phyloP scores from a whole-genome alignment of 2,888 invertebrate genomes.

The Hoplodrina ambigua region DNA sequence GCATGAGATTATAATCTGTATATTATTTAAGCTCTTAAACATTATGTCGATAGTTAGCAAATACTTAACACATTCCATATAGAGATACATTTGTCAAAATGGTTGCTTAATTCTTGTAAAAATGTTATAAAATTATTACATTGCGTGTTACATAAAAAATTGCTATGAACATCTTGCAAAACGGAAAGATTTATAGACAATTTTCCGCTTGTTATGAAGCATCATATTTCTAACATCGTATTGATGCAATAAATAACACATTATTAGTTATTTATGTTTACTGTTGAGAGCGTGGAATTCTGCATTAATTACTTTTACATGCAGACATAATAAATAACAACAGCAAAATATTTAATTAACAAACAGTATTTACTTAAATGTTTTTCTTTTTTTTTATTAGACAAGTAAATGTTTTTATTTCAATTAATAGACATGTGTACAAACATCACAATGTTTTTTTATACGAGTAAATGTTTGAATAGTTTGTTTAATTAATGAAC shows the following conservation, averaged over 20 bases:
- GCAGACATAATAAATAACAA: constrained; percentile 24
- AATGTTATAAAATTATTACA: constrained; percentile 49
- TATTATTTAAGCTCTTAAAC: constrained; percentile 53
- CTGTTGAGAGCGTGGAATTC: constrained; percentile 22
- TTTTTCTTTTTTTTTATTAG: not conserved
- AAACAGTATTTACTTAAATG: constrained; percentile 1
- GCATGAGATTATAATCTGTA: constrained; percentile 71
- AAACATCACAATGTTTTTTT: constrained; percentile 5
- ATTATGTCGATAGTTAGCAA: constrained; percentile 56
- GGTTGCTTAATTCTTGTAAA: constrained; percentile 50
- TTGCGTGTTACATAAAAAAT: constrained; percentile 37
- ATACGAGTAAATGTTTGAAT: constrained; percentile 2
- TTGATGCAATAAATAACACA: constrained; percentile 39
- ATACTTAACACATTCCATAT: constrained; percentile 54
- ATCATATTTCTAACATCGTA: constrained; percentile 36
- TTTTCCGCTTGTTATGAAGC: constrained; percentile 43
- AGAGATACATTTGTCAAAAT: constrained; percentile 57
- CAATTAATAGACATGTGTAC: not conserved
- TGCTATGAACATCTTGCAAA: constrained; percentile 35
- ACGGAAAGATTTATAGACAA: constrained; percentile 42
- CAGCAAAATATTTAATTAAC: constrained; percentile 24
- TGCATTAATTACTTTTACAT: constrained; percentile 25
- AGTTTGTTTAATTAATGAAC: constrained; percentile 19
- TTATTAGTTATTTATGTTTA: constrained; percentile 40
- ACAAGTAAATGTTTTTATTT: not conserved